Base-by-base conservation (phyloP, 2,888 invertebrate genomes). In the Pristionchus fissidentatus region DNA sequence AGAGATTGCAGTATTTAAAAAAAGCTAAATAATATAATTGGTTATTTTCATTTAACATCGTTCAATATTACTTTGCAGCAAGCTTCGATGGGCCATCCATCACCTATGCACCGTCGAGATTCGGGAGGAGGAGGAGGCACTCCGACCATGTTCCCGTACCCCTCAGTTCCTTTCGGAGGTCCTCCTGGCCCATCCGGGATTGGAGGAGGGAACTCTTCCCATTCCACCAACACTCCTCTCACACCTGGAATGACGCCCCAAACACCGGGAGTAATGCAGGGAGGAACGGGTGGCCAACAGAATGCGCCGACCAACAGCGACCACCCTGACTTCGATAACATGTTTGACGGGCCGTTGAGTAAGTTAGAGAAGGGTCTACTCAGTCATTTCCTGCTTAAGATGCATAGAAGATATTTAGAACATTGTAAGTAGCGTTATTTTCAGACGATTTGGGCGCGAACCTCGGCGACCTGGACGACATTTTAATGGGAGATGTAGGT, bases 401-500 rank as follows among this genome's bases (percentile, higher is more conserved):
- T n/a, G n/a, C n/a, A n/a, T 26, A 13, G 41, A 26, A 4, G 1
- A 15, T 3, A 15, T 26, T 29, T 2, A 29, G 41, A 26, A n/a
- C 8, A 75, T 26, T 41, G n/a, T 29, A 49, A 3, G 41, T 10
- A 19, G 32, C n/a, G 29, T 60, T 60, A 26, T 26, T 46, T 75
- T 2, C 32, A 80, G 80, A 29, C 43, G 80, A 80, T 80, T 60
- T 80, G 22, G n/a, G n/a, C n/a, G n/a, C n/a, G n/a, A n/a, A 2
- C 7, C 41, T 66, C 38, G 80, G 80, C 26, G 80, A 80, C 43
- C 46, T 80, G 80, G 80, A 80, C 43, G 80, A 80, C 41, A 80
- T 80, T 7, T 26, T 41, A 35, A 60, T 41, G 60, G 43, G 43
- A 60, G 29, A 35, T 43, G 43, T n/a, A 60, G 43, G 32, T 22